Evolutionary conservation across 2,797 vertebrate species (phyloP).

Genomic region (Dermochelys coriacea): DNA sequence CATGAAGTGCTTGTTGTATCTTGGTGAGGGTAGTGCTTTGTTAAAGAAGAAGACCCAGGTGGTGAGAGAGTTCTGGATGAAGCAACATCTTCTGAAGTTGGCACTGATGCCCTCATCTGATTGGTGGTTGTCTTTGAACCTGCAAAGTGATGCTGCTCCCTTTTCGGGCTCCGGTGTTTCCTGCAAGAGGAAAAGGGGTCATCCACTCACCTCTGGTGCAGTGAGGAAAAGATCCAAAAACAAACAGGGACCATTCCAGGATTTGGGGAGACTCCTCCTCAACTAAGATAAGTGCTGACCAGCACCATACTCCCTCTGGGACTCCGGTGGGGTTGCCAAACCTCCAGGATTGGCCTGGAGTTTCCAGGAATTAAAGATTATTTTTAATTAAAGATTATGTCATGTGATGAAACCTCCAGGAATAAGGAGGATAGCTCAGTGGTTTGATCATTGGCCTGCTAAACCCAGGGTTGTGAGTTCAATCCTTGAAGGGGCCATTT

Average conservation of each 20-base stretch:
- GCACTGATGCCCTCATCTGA: not conserved
- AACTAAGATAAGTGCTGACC: not conserved
- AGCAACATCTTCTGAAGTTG: not conserved
- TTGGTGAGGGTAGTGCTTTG: not conserved
- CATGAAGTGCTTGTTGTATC: not conserved
- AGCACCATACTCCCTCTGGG: not conserved
- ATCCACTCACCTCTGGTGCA: not conserved
- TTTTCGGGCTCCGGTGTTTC: not conserved
- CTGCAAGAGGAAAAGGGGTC: not conserved
- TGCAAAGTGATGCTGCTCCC: not conserved
- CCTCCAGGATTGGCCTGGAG: too few species aligned
- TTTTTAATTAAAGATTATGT: too few species aligned
- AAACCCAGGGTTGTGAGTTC: too few species aligned
- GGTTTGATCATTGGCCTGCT: too few species aligned
- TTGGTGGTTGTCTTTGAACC: not conserved
- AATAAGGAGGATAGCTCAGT: too few species aligned
- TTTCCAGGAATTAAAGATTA: too few species aligned
- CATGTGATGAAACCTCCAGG: too few species aligned
- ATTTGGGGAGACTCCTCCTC: not conserved
- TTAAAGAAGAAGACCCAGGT: not conserved
- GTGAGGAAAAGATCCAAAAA: not conserved
- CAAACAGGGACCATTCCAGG: too few species aligned
- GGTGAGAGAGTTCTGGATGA: not conserved
- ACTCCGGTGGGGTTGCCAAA: too few species aligned
- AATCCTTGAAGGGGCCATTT: too few species aligned